Percentiles rank a stretch among this genome's conserved stretches.
phyloP scores from a whole-genome alignment of 1,140 invertebrate genomes.

The Drosophila pectinifera region DNA sequence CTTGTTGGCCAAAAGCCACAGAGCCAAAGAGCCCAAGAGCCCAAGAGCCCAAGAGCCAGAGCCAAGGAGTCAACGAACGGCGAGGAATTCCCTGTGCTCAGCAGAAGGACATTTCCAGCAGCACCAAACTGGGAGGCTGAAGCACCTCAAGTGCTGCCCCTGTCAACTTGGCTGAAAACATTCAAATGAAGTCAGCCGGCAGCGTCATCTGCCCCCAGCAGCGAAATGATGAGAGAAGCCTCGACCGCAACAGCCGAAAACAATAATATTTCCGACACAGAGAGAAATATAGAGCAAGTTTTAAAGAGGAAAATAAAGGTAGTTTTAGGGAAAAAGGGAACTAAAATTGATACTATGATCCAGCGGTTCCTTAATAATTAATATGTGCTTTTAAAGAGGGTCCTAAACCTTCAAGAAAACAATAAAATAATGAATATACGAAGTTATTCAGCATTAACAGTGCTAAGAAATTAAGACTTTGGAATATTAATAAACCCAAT shows the following conservation, averaged over 20 bases:
- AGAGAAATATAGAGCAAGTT: not conserved
- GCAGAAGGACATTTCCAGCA: slow-evolving; percentile 78
- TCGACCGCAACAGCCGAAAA: slow-evolving; percentile 29
- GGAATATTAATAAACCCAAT: no score
- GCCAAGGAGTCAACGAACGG: slow-evolving; percentile 69
- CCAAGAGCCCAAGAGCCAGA: slow-evolving; percentile 49
- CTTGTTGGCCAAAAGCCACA: slow-evolving; percentile 56
- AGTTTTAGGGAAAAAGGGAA: not conserved
- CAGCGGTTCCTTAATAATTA: no score
- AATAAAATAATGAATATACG: no score
- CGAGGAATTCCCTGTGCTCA: slow-evolving; percentile 68
- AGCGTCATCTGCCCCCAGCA: not conserved
- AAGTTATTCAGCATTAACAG: no score
- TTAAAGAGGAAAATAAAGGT: not conserved
- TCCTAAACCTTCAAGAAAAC: no score
- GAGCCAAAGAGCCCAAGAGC: slow-evolving; percentile 57
- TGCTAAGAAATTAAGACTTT: no score
- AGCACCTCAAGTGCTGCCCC: slow-evolving; percentile 67
- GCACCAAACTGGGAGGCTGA: slow-evolving; percentile 42
- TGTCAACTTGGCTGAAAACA: slow-evolving; percentile 15
- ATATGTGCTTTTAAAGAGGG: no score
- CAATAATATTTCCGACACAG: slow-evolving; percentile 15
- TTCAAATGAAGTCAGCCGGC: slow-evolving; percentile 63
- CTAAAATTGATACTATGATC: no score
- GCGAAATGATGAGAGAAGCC: slow-evolving; percentile 48